Conservation (phyloP, 2,113 vertebrate genomes). For the Pelodiscus sinensis region DNA sequence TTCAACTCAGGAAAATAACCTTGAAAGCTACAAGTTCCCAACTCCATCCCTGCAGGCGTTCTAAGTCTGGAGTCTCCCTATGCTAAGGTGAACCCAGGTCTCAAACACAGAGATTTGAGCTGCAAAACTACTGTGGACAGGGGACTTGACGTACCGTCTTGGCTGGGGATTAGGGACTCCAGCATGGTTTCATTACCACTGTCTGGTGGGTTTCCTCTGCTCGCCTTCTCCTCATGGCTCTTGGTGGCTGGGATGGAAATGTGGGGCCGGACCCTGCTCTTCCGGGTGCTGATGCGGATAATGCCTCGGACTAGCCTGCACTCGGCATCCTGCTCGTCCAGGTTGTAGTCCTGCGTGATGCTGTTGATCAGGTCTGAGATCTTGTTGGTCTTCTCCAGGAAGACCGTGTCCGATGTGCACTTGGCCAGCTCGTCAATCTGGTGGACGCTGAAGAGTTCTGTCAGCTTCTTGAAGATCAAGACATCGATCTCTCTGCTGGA, state of each 20-base stretch:
- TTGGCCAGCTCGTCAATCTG: slow-evolving; percentile 98
- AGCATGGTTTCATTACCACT: slow-evolving; percentile 95
- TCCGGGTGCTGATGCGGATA: slow-evolving; percentile 97
- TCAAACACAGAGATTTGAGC: background rate
- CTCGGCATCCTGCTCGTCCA: slow-evolving; percentile 96
- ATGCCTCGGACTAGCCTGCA: slow-evolving; percentile 95
- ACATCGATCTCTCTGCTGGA: slow-evolving; percentile 93
- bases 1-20: background rate
- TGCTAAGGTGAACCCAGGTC: fast-evolving
- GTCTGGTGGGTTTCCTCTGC: slow-evolving; percentile 83
- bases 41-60: background rate
- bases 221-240: slow-evolving; percentile 69
- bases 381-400: slow-evolving; percentile 97
- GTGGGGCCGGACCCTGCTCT: slow-evolving; percentile 77
- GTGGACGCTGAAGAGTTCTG: slow-evolving; percentile 96
- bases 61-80: fast-evolving
- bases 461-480: slow-evolving; percentile 95
- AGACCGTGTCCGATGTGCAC: slow-evolving; percentile 96
- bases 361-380: slow-evolving; percentile 98
- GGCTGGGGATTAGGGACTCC: slow-evolving; percentile 85
- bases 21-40: background rate
- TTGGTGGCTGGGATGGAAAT: slow-evolving; percentile 46
- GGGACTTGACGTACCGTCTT: slow-evolving; percentile 81
- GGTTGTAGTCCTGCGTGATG: slow-evolving; percentile 97
- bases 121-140: too few species aligned